Conservation (phyloP, 1,140 invertebrate genomes). For the Drosophila melanica region DNA sequence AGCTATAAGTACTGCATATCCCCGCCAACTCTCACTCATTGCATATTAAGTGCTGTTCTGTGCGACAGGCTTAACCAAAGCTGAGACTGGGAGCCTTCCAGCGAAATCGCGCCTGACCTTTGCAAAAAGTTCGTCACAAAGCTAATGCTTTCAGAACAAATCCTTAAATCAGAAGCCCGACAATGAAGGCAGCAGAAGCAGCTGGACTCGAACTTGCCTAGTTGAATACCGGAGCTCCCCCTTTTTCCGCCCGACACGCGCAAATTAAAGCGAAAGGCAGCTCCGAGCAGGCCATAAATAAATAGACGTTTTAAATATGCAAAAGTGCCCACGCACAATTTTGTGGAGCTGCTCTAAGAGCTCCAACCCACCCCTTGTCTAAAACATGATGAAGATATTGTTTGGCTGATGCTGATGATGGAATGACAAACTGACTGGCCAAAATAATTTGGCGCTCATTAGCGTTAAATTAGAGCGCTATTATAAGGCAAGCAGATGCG, state of each 20-base stretch:
- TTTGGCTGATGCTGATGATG: slow-evolving; percentile 13
- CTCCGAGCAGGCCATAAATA: slow-evolving; percentile 35
- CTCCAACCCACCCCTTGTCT: background rate
- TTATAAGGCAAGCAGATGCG: slow-evolving; percentile 54
- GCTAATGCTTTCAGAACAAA: slow-evolving; percentile 47
- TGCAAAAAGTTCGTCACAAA: slow-evolving; percentile 33
- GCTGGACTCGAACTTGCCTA: slow-evolving; percentile 15
- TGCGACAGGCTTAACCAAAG: slow-evolving; percentile 25
- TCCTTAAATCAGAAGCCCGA: slow-evolving; percentile 48
- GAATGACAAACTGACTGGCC: slow-evolving; percentile 48
- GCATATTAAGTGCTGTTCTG: slow-evolving; percentile 34
- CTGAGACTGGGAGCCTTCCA: background rate
- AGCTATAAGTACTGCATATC: background rate
- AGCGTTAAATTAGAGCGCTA: slow-evolving; percentile 80
- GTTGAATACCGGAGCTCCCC: background rate
- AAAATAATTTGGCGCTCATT: slow-evolving; percentile 77
- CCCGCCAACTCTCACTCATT: background rate
- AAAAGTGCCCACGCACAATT: slow-evolving; percentile 43
- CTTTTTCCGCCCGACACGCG: background rate
- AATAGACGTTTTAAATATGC: slow-evolving; percentile 42
- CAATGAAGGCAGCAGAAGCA: slow-evolving; percentile 5
- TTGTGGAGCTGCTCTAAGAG: background rate
- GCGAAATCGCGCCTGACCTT: slow-evolving; percentile 41
- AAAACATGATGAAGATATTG: slow-evolving; percentile 9
- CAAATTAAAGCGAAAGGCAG: slow-evolving; percentile 26